These are phyloP conservation scores for Anadara kagoshimensis DNA, from an alignment of 1,140 invertebrate genomes.

Conservation along the genomic window DNA sequence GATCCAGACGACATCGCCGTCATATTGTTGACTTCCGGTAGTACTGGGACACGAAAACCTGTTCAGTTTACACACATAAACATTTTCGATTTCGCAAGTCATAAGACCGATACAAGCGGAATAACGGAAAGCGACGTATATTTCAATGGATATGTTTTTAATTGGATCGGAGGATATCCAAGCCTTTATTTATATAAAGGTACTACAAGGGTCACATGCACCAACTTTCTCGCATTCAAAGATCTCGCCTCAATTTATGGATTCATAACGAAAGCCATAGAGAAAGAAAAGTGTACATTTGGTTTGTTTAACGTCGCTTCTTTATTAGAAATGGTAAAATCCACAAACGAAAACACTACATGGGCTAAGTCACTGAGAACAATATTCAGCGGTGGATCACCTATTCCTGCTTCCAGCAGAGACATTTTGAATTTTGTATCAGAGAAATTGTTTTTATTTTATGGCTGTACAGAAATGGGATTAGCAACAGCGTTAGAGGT, in stretches of 20 bases:
- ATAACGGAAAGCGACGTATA: neutral
- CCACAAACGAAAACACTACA: neutral
- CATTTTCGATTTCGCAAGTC: neutral
- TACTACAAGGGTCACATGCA: neutral
- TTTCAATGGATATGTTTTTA: conserved; percentile 11
- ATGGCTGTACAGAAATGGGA: conserved; percentile 18
- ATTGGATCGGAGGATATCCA: conserved; percentile 1
- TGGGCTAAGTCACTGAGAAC: neutral
- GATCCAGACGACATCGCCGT: conserved; percentile 22
- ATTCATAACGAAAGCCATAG: neutral
- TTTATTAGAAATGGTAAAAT: conserved; percentile 10
- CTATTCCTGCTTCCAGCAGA: neutral
- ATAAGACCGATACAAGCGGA: neutral
- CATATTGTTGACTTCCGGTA: conserved; percentile 12
- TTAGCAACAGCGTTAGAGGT: neutral
- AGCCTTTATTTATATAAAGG: neutral
- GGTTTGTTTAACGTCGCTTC: neutral
- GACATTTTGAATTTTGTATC: conserved; percentile 1
- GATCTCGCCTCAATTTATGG: neutral
- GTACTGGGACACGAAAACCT: conserved; percentile 16
- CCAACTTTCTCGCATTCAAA: neutral
- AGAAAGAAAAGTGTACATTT: conserved; percentile 4
- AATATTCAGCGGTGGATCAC: conserved; percentile 3
- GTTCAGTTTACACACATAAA: conserved; percentile 1
- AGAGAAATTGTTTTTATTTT: neutral